These are phyloP conservation scores for Lasioglossum baleicum DNA, from an alignment of 1,140 invertebrate genomes.

Conservation along the genomic window DNA sequence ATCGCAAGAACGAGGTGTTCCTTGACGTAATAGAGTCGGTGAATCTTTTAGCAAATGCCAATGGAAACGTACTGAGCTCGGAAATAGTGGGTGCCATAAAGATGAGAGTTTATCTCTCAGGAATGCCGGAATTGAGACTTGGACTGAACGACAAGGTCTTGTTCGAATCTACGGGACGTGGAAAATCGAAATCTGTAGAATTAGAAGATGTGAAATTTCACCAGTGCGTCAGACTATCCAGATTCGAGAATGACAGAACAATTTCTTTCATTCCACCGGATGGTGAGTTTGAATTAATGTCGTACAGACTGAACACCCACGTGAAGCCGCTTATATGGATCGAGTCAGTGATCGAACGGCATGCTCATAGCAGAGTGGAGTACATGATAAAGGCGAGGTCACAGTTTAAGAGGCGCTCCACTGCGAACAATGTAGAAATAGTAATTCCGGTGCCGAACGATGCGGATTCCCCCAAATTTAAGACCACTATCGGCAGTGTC, in stretches of 20 bases:
- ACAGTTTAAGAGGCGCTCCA: slow-evolving; percentile 98
- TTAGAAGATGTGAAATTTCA: slow-evolving; percentile 99
- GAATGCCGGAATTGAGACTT: slow-evolving; percentile 99
- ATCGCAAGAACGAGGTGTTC: slow-evolving; percentile 99
- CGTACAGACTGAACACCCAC: slow-evolving; percentile 97
- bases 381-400: slow-evolving; percentile 99
- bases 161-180: slow-evolving; percentile 98
- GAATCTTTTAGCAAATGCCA: slow-evolving; percentile 97
- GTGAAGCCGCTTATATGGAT: slow-evolving; percentile 99
- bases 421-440: slow-evolving; percentile 99
- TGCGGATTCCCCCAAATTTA: slow-evolving; percentile 99
- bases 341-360: slow-evolving; percentile 99
- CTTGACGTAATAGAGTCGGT: slow-evolving; percentile 99
- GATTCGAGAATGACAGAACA: slow-evolving; percentile 99
- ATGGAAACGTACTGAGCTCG: slow-evolving; percentile 97
- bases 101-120: slow-evolving; percentile 99
- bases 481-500: slow-evolving; percentile 98
- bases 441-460: slow-evolving; percentile 99
- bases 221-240: slow-evolving; percentile 97
- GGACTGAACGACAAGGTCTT: slow-evolving; percentile 99
- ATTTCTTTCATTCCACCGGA: slow-evolving; percentile 99
- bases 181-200: slow-evolving; percentile 99
- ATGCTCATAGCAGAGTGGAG: slow-evolving; percentile 98
- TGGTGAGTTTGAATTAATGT: slow-evolving; percentile 99
- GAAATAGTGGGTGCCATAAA: slow-evolving; percentile 99